Conservation (phyloP, 2,797 vertebrate genomes). For the Crocidura indochinensis region DNA sequence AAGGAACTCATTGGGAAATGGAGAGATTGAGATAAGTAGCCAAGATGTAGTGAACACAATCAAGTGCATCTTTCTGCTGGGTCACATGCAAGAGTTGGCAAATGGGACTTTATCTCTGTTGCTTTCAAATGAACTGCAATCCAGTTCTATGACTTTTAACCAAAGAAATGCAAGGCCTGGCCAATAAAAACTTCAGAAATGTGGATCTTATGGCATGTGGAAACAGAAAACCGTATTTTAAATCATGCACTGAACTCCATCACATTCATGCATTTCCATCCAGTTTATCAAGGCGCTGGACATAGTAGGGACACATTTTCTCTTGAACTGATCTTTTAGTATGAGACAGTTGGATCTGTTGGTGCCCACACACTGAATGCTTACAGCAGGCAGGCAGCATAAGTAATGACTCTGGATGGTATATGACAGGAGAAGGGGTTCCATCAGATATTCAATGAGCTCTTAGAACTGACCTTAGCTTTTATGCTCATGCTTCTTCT, state of each 20-base stretch:
- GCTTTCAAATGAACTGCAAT: neutral
- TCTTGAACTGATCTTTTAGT: neutral
- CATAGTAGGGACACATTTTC: neutral
- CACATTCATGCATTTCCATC: neutral
- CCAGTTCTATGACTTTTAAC: neutral
- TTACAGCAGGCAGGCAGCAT: neutral
- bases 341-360: neutral
- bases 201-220: neutral
- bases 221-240: neutral
- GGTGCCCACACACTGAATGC: neutral
- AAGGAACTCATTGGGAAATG: neutral
- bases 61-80: neutral
- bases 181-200: neutral
- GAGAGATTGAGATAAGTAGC: neutral
- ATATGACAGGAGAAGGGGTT: accelerated
- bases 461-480: neutral
- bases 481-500: neutral
- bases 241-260: neutral
- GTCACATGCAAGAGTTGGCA: neutral
- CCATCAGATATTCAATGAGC: neutral
- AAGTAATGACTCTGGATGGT: accelerated
- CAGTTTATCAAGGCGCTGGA: neutral
- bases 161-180: neutral
- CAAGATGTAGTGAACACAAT: neutral
- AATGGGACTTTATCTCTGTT: neutral